Base-by-base conservation (phyloP, 2,797 vertebrate species). In the Acanthurus tractus region DNA sequence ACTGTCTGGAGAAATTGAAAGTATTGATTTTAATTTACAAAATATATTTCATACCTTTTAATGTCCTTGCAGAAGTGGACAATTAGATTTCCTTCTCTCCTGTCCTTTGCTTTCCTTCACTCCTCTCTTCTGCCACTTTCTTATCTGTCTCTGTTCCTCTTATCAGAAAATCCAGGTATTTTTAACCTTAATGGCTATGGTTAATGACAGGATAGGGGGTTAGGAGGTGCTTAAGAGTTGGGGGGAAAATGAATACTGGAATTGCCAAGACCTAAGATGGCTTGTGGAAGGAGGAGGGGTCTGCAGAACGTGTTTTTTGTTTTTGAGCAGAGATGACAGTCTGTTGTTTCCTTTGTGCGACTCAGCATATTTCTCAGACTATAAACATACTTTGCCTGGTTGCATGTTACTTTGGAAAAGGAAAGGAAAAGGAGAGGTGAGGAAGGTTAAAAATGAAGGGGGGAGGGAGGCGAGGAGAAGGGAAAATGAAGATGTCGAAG, bases 11-110 rank as follows among this genome's bases (percentile, higher is more conserved):
- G 93, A 96, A 96, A 97, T 96, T 95, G 96, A 94, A 96, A 96
- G 92, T 97, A 98, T 97, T 96, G 96, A 97, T 97, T 97, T 96
- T 94, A 96, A 96, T 97, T 96, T 96, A 95, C 89, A 94, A 97
- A 96, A 96, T 95, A 95, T 95, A 95, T 96, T 90, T 90, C 73
- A 95, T 93, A 93, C 93, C 94, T 93, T 93, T 88, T 94, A 89
- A 93, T 93, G 94, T 92, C 94, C 94, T 93, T 91, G 83, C 46
- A 71, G 87, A 91, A 92, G 92, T 90, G 94, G 90, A 95, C 95
- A 95, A 95, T 95, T 95, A 94, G 93, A 94, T 93, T 80, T 94
- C 38, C 54, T 61, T 68, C 53, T 63, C 61, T 86, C 66, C 57
- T 65, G 78, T 75, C 86, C 77, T 87, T 89, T 59, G 34, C 59